Evolutionary conservation across 2,888 invertebrate genomes (phyloP), one percentile per base, ranked within the genome.

Genomic region (Chymomyza caudatula): DNA sequence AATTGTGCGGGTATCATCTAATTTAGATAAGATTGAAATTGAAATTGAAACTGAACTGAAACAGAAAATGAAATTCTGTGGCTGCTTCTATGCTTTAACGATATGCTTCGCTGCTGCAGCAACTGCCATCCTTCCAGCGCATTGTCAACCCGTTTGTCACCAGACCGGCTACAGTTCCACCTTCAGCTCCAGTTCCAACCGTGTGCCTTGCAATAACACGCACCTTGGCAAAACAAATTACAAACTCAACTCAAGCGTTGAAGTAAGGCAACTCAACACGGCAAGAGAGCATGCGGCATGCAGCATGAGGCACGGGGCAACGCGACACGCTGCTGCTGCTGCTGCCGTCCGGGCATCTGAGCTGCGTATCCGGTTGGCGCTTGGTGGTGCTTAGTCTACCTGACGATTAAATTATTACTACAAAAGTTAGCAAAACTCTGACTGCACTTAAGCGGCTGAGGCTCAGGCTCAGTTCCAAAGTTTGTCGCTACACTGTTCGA

Each of bases 1-100:
- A 81, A 84, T 84, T 86, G 85, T 81, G 82, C 85, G 13, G 80
- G 63, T 86, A 84, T 81, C 80, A 81, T 86, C 71, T 86, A 81
- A 81, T 86, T 81, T 86, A 86, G 85, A 80, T 80, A 78, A 80
- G 70, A 76, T 78, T 76, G 64, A 81, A 86, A 81, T 81, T 84
- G 85, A 86, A 81, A 81, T 74, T 71, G 69, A 67, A 37, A 37
- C 29, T 37, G 29, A 37, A 37, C 8, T 11, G 29, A 37, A n/a
- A n/a, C n/a, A n/a, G 53, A 80, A 78, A 75, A 78, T 67, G 65
- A 17, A 13, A 15, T 17, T 5, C 60, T n/a, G 49, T 17, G 51
- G 23, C 59, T 49, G 47, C 59, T 47, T 3, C 47, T 47, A 47
- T 13, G 5, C 47, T 8, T 2, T 17, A 47, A 8, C 17, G 15